phyloP scores from a whole-genome alignment of 2,888 invertebrate species.

The Ganaspis brasiliensis region DNA sequence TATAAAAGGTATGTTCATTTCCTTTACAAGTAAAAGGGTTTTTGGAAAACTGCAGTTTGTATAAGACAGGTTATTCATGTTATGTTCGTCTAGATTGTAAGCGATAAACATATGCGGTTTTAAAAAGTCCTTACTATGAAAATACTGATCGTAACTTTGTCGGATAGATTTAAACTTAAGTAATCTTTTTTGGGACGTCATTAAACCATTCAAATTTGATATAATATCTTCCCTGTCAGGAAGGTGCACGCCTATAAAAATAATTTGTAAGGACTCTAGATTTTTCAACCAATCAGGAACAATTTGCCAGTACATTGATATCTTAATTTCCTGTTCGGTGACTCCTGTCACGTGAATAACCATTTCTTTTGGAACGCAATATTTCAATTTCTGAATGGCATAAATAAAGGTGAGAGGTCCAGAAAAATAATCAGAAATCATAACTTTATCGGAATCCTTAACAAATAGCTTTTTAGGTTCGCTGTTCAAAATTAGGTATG shows the following conservation, averaged over 20 bases:
- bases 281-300: slow-evolving; percentile 73
- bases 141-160: neutral
- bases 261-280: slow-evolving; percentile 65
- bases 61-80: slow-evolving; percentile 32
- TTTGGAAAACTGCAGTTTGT: neutral
- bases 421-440: slow-evolving; percentile 66
- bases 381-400: slow-evolving; percentile 64
- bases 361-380: slow-evolving; percentile 47
- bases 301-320: slow-evolving; percentile 73
- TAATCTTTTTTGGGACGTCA: neutral
- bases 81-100: slow-evolving; percentile 60
- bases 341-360: slow-evolving; percentile 77
- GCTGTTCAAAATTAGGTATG: neutral
- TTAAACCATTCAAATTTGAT: neutral
- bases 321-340: slow-evolving; percentile 70
- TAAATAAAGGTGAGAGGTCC: slow-evolving; percentile 72
- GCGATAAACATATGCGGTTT: neutral
- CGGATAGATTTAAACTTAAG: neutral
- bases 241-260: slow-evolving; percentile 74
- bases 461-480: neutral
- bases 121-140: neutral
- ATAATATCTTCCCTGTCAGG: neutral
- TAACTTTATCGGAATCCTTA: neutral
- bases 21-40: neutral
- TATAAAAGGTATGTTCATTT: slow-evolving; percentile 4